These are phyloP conservation scores for Cantharis rustica DNA, from an alignment of 2,888 invertebrate species.

Conservation along the genomic window DNA sequence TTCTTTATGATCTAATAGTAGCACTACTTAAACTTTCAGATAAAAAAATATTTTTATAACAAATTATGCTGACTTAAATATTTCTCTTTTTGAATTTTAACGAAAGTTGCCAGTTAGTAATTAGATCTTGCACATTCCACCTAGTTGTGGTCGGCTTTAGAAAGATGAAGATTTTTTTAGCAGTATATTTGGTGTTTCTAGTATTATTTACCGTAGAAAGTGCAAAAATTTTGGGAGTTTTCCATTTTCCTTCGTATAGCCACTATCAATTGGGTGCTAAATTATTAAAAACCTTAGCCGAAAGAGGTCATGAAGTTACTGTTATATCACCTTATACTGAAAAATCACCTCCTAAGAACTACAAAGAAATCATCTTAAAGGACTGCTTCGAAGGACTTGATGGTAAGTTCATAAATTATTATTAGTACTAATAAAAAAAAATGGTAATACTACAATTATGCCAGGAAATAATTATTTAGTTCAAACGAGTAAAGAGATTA, in stretches of 20 bases:
- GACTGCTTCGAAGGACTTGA: background rate
- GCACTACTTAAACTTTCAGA: no score
- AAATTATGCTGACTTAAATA: no score
- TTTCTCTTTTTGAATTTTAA: no score
- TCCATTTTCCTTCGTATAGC: slow-evolving; percentile 38
- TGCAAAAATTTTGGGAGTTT: slow-evolving; percentile 39
- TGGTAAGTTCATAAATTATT: background rate
- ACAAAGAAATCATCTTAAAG: slow-evolving; percentile 28
- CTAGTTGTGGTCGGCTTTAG: background rate
- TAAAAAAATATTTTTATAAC: no score
- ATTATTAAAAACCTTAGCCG: slow-evolving; percentile 39
- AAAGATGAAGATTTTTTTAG: background rate
- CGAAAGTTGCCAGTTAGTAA: no score
- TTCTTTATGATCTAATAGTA: no score
- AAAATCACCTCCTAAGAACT: slow-evolving; percentile 47
- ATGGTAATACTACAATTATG: no score
- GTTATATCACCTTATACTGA: slow-evolving; percentile 43
- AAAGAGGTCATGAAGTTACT: slow-evolving; percentile 54
- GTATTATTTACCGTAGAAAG: background rate
- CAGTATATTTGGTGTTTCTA: background rate
- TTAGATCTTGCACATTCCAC: no score
- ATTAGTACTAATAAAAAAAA: no score
- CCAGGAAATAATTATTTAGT: no score
- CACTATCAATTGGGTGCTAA: slow-evolving; percentile 39
- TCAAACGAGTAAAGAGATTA: no score